Percentiles rank a stretch among this genome's conserved stretches.
Conservation (phyloP, 2,113 vertebrate species). For the Neogobius melanostomus region DNA sequence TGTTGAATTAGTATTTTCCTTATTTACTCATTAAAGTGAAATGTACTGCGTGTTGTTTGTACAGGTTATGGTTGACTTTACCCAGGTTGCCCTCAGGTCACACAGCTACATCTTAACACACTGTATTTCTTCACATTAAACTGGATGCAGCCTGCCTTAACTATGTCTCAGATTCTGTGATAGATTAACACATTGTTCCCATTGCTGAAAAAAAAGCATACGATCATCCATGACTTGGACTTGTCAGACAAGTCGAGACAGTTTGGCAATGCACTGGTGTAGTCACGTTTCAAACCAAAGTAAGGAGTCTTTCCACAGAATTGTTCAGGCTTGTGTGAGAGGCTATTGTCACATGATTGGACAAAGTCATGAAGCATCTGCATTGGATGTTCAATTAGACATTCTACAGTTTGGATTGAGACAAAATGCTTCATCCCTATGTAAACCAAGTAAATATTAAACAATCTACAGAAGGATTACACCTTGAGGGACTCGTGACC, state of each 20-base stretch:
- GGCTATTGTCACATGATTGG: background rate
- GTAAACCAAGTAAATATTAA: background rate
- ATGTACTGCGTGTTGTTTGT: background rate
- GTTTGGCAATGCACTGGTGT: constrained; percentile 20
- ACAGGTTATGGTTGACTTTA: too few relatives aligned
- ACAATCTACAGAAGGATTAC: background rate
- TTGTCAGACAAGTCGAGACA: constrained; percentile 32
- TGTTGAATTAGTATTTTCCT: background rate
- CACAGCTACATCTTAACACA: background rate
- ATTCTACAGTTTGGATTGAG: background rate
- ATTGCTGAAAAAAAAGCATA: constrained; percentile 28
- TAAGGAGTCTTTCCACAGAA: constrained; percentile 11
- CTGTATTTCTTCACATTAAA: background rate
- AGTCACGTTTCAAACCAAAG: constrained; percentile 30
- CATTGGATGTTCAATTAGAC: background rate
- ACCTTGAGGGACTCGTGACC: background rate
- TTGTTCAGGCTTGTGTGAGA: background rate
- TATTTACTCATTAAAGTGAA: background rate
- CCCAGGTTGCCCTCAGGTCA: background rate
- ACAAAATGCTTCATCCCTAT: background rate
- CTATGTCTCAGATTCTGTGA: background rate
- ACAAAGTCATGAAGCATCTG: background rate
- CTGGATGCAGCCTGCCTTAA: background rate
- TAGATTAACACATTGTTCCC: background rate
- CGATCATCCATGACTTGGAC: constrained; percentile 22